These are phyloP conservation scores for Argopecten irradians DNA, from an alignment of 1,140 invertebrate genomes.

Conservation along the genomic window DNA sequence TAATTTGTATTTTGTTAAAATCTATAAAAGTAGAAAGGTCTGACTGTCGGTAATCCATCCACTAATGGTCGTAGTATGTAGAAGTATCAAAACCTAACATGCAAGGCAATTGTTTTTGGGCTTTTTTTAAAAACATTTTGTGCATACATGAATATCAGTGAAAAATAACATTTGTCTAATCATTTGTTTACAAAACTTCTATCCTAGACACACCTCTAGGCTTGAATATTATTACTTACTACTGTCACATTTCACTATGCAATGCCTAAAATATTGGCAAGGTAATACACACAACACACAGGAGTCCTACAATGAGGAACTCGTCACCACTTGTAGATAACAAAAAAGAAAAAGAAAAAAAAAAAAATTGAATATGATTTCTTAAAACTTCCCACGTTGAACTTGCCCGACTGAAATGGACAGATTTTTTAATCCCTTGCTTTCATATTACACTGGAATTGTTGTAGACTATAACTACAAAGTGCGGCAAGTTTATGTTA, in stretches of 20 bases:
- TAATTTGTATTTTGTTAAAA: background rate
- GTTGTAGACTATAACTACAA: background rate
- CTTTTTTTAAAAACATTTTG: background rate
- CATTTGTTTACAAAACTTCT: background rate
- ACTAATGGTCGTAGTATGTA: background rate
- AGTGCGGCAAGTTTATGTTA: background rate
- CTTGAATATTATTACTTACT: slow-evolving; percentile 16
- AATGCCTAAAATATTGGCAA: background rate
- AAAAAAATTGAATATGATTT: background rate
- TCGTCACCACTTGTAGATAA: slow-evolving; percentile 7
- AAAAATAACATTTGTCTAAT: slow-evolving; percentile 19
- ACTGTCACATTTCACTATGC: background rate
- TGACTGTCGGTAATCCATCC: background rate
- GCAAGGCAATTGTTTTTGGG: background rate
- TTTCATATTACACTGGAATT: background rate
- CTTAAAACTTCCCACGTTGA: background rate
- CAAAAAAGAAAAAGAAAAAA: background rate
- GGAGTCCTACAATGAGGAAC: background rate
- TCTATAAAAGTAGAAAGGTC: slow-evolving; percentile 18
- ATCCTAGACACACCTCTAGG: slow-evolving; percentile 5
- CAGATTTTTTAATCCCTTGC: background rate
- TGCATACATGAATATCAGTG: slow-evolving; percentile 21
- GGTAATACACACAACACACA: slow-evolving; percentile 21
- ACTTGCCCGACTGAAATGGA: background rate
- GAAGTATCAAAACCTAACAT: slow-evolving; percentile 11